Evolutionary conservation across 2,888 invertebrate species (phyloP).

Genomic region (Physocephala rufipes): DNA sequence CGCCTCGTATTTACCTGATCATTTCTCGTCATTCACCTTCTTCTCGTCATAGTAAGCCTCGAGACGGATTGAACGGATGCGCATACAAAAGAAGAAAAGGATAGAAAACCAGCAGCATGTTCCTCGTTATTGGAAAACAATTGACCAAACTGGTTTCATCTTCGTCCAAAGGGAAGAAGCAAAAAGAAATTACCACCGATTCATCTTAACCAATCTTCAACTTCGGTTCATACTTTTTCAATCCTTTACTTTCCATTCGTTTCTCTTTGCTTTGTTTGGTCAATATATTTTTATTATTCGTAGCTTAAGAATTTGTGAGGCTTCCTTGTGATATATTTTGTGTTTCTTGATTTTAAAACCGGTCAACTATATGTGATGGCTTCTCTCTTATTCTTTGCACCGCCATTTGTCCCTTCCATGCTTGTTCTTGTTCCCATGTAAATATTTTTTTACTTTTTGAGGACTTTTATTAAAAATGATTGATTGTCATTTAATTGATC

Average conservation of each 20-base stretch:
- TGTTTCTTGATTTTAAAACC: background rate
- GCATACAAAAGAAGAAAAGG: background rate
- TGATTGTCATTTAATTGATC: slow-evolving; percentile 61
- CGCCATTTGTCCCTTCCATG: background rate
- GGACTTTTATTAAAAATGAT: slow-evolving; percentile 59
- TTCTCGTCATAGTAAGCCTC: background rate
- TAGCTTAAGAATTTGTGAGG: background rate
- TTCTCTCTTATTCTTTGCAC: background rate
- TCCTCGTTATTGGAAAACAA: background rate
- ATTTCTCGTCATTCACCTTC: background rate
- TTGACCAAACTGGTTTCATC: background rate
- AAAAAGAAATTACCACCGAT: background rate
- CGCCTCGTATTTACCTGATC: too few relatives aligned
- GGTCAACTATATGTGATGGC: background rate
- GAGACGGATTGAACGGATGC: background rate
- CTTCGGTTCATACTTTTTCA: too few relatives aligned
- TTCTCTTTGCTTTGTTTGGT: too few relatives aligned
- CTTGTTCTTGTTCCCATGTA: background rate
- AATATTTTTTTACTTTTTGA: background rate
- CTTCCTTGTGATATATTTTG: background rate
- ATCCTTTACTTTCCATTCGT: too few relatives aligned
- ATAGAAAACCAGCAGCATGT: background rate
- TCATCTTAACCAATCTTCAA: slow-evolving; percentile 4
- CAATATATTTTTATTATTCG: background rate
- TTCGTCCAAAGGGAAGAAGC: background rate